Percentiles rank a stretch among this genome's conserved stretches.
phyloP scores from a whole-genome alignment of 2,888 invertebrate genomes.

The Chloroclystis v-ata region DNA sequence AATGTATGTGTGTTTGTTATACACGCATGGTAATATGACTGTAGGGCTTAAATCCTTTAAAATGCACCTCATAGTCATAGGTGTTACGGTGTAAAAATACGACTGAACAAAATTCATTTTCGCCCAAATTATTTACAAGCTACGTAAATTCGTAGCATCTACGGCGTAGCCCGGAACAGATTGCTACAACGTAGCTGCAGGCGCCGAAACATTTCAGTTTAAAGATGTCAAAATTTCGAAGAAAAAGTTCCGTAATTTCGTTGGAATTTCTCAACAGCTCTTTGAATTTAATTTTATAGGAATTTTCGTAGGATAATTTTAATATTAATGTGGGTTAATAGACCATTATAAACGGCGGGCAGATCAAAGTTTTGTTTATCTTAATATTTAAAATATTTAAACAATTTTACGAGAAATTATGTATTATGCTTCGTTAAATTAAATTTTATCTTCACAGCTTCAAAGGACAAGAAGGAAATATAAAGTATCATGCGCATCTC shows the following conservation, averaged over 20 bases:
- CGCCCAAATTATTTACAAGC: conserved; percentile 1
- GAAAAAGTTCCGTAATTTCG: conserved; percentile 26
- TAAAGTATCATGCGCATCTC: too few species aligned
- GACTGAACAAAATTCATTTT: too few species aligned
- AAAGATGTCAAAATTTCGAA: conserved; percentile 29
- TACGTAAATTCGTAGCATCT: conserved; percentile 13
- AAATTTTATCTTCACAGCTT: background rate
- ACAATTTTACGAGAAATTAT: background rate
- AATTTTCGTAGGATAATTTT: conserved; percentile 15
- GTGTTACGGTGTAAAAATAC: too few species aligned
- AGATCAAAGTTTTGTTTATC: conserved; percentile 4
- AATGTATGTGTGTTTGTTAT: too few species aligned
- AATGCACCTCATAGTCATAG: too few species aligned
- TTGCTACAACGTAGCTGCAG: conserved; percentile 20
- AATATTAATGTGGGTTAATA: conserved; percentile 22
- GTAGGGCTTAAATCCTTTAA: too few species aligned
- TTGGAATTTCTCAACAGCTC: conserved; percentile 22
- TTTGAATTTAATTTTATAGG: conserved; percentile 16
- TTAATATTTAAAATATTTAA: background rate
- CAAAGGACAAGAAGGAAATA: too few species aligned
- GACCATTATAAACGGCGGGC: conserved; percentile 9
- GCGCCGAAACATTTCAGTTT: conserved; percentile 23
- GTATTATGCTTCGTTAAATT: background rate
- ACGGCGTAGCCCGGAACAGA: conserved; percentile 14
- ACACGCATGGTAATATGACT: too few species aligned